phyloP scores from a whole-genome alignment of 2,113 vertebrate genomes.

The Onychostoma macrolepis region DNA sequence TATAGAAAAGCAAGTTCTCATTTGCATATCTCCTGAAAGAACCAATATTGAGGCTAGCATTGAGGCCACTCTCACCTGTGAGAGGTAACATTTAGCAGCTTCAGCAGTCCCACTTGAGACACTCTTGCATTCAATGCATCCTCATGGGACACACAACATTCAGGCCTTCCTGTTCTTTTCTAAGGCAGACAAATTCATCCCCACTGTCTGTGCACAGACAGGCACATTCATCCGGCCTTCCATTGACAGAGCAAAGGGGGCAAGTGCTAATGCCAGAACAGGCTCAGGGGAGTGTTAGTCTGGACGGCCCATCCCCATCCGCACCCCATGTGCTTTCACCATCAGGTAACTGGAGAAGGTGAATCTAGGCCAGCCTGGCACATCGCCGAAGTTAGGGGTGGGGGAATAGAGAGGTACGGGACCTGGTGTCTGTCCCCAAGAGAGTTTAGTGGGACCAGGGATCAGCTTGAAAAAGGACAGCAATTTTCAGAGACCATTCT shows the following conservation, averaged over 20 bases:
- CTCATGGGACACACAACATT: conserved; percentile 58
- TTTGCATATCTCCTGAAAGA: conserved; percentile 32
- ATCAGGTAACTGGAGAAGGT: conserved; percentile 76
- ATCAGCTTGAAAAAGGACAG: conserved; percentile 32
- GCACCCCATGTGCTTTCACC: conserved; percentile 69
- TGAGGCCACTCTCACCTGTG: conserved; percentile 68
- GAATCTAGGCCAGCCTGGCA: conserved; percentile 69
- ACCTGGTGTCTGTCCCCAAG: conserved; percentile 68
- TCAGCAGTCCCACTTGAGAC: conserved; percentile 61
- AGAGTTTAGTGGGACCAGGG: conserved; percentile 61
- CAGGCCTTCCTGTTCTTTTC: conserved; percentile 72
- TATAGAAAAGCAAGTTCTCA: neutral
- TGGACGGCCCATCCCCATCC: conserved; percentile 76
- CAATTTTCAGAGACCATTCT: conserved; percentile 49
- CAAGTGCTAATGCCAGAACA: conserved; percentile 71
- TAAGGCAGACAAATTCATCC: conserved; percentile 75
- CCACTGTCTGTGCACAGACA: conserved; percentile 74
- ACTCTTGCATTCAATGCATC: conserved; percentile 40
- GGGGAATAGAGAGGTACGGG: conserved; percentile 56
- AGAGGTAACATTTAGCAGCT: conserved; percentile 73
- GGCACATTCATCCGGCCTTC: conserved; percentile 73
- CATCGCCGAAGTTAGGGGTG: conserved; percentile 55
- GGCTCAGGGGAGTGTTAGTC: conserved; percentile 76
- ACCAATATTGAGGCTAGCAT: conserved; percentile 36
- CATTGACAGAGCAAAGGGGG: conserved; percentile 71